Conservation (phyloP, 2,113 vertebrate species). For the Pseudopodoces humilis region DNA sequence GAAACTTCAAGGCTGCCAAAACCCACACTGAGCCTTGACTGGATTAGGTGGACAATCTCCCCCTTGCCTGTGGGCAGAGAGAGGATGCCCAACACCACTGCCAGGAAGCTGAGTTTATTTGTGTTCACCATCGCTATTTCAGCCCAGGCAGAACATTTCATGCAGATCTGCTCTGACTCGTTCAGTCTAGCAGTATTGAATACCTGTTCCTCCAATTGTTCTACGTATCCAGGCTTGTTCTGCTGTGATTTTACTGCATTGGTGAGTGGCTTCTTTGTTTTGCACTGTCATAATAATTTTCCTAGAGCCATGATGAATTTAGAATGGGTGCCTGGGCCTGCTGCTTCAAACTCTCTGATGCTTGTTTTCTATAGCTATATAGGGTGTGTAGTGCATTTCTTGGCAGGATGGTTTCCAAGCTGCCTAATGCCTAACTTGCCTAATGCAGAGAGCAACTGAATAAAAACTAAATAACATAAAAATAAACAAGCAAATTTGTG, state of each 20-base stretch:
- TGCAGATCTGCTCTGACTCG: accelerated
- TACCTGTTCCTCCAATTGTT: not conserved
- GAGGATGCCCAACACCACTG: not conserved
- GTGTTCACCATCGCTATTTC: not conserved
- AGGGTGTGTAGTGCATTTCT: accelerated
- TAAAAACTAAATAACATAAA: not conserved
- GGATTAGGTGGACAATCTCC: not conserved
- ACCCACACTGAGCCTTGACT: accelerated
- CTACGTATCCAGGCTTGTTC: not conserved
- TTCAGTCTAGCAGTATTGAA: accelerated
- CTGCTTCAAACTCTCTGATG: not conserved
- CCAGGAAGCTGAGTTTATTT: not conserved
- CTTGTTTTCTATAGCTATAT: not conserved
- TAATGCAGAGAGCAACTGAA: not conserved
- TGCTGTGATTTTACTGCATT: not conserved
- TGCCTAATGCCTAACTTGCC: not conserved
- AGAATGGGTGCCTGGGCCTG: not conserved
- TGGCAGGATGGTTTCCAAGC: not conserved
- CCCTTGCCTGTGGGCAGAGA: accelerated
- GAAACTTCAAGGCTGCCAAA: not conserved
- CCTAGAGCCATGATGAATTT: not conserved
- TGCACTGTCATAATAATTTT: not conserved
- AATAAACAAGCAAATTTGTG: not conserved
- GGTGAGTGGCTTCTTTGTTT: not conserved
- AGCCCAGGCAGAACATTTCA: not conserved